Evolutionary conservation across 2,888 invertebrate genomes (phyloP).

Genomic region (Hirudinaria manillensis): DNA sequence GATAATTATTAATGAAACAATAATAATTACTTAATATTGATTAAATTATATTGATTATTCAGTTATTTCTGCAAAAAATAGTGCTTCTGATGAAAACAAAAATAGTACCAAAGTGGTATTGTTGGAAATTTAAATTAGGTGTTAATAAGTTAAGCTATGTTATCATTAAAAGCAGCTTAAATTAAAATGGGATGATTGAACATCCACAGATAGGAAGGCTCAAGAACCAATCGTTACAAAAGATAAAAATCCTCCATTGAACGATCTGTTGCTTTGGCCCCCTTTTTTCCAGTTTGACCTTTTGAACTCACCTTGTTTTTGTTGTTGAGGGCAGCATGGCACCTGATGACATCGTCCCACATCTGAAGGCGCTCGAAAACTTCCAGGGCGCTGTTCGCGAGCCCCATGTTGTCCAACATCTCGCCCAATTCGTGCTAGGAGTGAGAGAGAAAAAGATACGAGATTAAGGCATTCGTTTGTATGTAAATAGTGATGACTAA

Average conservation of each 20-base stretch:
- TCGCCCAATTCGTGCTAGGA: conserved; percentile 67
- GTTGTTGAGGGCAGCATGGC: conserved; percentile 77
- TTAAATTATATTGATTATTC: neutral
- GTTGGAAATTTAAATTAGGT: neutral
- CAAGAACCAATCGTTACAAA: too few species aligned
- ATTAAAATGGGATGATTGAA: neutral
- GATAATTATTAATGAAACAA: neutral
- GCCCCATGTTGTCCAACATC: conserved; percentile 71
- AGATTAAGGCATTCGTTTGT: neutral
- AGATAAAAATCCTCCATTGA: too few species aligned
- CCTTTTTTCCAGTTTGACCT: too few species aligned
- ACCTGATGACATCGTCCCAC: conserved; percentile 88
- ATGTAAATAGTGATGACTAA: too few species aligned
- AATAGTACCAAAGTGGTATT: too few species aligned
- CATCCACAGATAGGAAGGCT: neutral
- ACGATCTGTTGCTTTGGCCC: too few species aligned
- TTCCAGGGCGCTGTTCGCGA: conserved; percentile 69
- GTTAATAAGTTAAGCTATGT: neutral
- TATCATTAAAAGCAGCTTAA: neutral
- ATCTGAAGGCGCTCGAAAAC: conserved; percentile 61
- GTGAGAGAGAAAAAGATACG: conserved; percentile 27
- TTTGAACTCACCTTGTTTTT: conserved; percentile 66
- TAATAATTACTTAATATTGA: neutral
- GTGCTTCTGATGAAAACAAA: too few species aligned
- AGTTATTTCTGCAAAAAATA: too few species aligned